Conservation (phyloP, 2,797 vertebrate genomes). For the Delichon dasypus region DNA sequence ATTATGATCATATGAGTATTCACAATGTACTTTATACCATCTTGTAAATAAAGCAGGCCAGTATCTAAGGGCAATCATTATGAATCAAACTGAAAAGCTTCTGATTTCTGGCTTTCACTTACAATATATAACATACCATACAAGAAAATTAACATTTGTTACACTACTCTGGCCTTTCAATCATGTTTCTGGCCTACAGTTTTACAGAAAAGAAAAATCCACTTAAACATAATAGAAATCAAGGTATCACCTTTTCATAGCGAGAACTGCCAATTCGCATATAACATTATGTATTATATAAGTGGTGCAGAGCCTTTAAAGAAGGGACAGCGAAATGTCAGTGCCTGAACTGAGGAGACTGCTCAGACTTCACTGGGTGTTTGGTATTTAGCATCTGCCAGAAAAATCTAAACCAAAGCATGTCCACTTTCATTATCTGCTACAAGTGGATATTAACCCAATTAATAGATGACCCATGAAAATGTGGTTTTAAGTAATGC, state of each 20-base stretch:
- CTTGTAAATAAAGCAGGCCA: slow-evolving; percentile 38
- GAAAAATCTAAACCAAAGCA: neutral
- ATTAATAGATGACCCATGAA: neutral
- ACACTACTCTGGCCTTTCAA: slow-evolving; percentile 18
- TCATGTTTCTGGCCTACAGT: neutral
- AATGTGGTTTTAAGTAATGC: neutral
- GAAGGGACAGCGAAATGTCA: neutral
- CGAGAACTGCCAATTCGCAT: neutral
- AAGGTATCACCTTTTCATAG: slow-evolving; percentile 1
- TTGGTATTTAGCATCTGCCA: neutral
- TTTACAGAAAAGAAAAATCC: neutral
- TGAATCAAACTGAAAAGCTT: slow-evolving; percentile 7
- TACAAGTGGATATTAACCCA: neutral
- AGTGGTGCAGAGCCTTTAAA: neutral
- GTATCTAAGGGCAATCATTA: slow-evolving; percentile 39
- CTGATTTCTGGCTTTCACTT: slow-evolving; percentile 55
- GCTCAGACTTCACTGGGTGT: neutral
- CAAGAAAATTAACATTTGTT: slow-evolving; percentile 43
- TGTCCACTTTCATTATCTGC: neutral
- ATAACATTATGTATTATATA: neutral
- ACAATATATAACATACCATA: neutral
- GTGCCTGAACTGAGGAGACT: neutral
- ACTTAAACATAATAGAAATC: slow-evolving; percentile 47
- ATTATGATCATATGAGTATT: slow-evolving; percentile 54
- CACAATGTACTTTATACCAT: slow-evolving; percentile 29